Percentiles rank a stretch among this genome's conserved stretches.
Conservation (phyloP, 2,113 vertebrate genomes). For the Lathamus discolor region DNA sequence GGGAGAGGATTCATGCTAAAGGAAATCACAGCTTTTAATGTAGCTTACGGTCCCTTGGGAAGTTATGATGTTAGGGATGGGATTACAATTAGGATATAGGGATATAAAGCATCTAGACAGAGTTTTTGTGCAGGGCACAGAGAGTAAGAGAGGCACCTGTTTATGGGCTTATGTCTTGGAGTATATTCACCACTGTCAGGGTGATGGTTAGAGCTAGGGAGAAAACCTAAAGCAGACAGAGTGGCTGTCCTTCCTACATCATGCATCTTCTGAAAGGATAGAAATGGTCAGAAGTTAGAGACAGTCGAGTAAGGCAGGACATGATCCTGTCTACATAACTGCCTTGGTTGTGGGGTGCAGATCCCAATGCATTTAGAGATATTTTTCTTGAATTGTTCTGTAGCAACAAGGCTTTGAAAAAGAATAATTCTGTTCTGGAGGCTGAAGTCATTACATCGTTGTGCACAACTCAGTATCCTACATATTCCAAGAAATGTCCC, state of each 20-base stretch:
- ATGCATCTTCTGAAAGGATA: background rate
- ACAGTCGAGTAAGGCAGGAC: background rate
- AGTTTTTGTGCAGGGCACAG: background rate
- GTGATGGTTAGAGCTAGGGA: background rate
- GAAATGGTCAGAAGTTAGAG: background rate
- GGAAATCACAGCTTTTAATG: background rate
- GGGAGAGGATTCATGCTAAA: background rate
- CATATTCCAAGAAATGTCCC: background rate
- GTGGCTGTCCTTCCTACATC: background rate
- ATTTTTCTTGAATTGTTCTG: background rate
- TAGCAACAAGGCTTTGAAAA: background rate
- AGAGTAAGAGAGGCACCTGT: background rate
- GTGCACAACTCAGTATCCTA: background rate
- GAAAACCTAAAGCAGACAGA: background rate
- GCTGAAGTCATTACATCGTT: background rate
- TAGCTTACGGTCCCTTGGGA: background rate
- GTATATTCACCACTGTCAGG: background rate
- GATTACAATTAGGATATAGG: background rate
- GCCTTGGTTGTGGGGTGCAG: background rate
- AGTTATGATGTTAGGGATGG: background rate
- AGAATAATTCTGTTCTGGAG: background rate
- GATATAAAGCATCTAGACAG: conserved; percentile 4
- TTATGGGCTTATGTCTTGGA: background rate
- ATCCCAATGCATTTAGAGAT: background rate
- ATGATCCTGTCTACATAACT: background rate